phyloP scores from a whole-genome alignment of 2,797 vertebrate species.

The Apogon hyalosoma region DNA sequence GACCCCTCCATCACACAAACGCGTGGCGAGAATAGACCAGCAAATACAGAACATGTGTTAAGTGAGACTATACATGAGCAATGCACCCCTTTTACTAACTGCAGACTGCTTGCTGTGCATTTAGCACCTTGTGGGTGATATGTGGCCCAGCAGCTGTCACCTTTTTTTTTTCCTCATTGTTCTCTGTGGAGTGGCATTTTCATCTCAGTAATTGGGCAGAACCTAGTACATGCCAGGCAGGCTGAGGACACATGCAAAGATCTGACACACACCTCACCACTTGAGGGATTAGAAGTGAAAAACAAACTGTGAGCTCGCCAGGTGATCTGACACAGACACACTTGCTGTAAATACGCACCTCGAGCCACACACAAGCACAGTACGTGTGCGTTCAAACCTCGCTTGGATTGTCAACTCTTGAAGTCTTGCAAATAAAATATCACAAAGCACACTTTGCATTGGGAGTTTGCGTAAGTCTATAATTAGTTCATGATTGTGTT shows the following conservation, averaged over 20 bases:
- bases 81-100: slow-evolving; percentile 19
- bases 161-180: slow-evolving; percentile 48
- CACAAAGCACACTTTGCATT: slow-evolving; percentile 22
- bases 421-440: slow-evolving; percentile 34
- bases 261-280: slow-evolving; percentile 58
- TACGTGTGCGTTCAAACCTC: neutral
- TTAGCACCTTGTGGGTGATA: slow-evolving; percentile 69
- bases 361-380: neutral
- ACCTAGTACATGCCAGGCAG: slow-evolving; percentile 51
- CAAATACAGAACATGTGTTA: slow-evolving; percentile 22
- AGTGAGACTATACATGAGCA: slow-evolving; percentile 41
- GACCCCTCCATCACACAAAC: slow-evolving; percentile 52
- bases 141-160: slow-evolving; percentile 49
- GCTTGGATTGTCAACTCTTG: slow-evolving; percentile 14
- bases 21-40: slow-evolving; percentile 43
- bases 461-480: slow-evolving; percentile 47
- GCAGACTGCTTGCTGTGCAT: slow-evolving; percentile 49
- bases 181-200: slow-evolving; percentile 67
- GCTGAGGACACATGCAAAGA: slow-evolving; percentile 70
- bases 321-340: slow-evolving; percentile 55
- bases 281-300: slow-evolving; percentile 65
- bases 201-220: slow-evolving; percentile 73
- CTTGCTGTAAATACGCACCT: slow-evolving; percentile 22
- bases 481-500: slow-evolving; percentile 62
- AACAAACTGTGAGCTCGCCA: slow-evolving; percentile 51